Conservation (phyloP, 2,113 vertebrate genomes). For the Puntigrus tetrazona region DNA sequence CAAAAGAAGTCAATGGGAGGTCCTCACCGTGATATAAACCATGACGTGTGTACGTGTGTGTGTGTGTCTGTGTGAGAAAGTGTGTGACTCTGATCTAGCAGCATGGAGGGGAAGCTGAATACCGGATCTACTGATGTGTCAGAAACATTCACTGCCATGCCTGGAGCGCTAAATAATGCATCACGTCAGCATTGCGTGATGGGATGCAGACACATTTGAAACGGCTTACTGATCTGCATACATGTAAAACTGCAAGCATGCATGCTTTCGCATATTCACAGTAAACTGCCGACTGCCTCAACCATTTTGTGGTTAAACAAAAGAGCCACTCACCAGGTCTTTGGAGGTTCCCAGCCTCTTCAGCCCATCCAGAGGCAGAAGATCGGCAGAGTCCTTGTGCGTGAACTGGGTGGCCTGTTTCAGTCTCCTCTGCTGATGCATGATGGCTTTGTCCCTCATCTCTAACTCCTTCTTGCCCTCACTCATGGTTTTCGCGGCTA, state of each 20-base stretch:
- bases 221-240: background rate
- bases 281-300: background rate
- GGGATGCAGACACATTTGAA: background rate
- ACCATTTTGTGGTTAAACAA: background rate
- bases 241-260: background rate
- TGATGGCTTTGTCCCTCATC: constrained; percentile 83
- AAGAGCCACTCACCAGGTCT: constrained; percentile 85
- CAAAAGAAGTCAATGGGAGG: constrained; percentile 6
- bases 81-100: constrained; percentile 15
- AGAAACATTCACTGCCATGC: constrained; percentile 18
- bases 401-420: constrained; percentile 94
- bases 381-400: constrained; percentile 96
- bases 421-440: constrained; percentile 89
- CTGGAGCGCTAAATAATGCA: constrained; percentile 9
- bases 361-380: constrained; percentile 93
- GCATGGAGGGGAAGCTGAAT: background rate
- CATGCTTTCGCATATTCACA: background rate
- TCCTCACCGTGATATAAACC: background rate
- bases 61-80: constrained; percentile 30
- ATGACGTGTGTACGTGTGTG: background rate
- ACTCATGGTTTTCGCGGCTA: constrained; percentile 61
- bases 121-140: constrained; percentile 35
- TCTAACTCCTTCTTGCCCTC: constrained; percentile 78
- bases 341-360: constrained; percentile 93
- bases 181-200: background rate